A percentile compares a stretch with the other conserved stretches of the same genome.
Conservation (phyloP, 1,140 invertebrate genomes). For the Chrysopa pallens region DNA sequence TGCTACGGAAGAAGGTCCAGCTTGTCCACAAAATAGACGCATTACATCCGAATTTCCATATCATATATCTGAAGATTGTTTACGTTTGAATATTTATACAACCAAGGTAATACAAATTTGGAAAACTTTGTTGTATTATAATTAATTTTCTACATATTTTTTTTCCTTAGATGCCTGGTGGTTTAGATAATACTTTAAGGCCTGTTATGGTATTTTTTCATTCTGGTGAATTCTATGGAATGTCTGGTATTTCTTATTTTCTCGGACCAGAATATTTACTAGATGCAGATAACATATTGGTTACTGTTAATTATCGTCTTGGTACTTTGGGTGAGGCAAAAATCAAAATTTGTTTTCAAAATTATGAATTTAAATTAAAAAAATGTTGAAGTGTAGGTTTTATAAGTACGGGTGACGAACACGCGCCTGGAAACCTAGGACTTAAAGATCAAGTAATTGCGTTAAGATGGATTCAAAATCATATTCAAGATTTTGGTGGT, state of each 20-base stretch:
- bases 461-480: slow-evolving; percentile 50
- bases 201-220: slow-evolving; percentile 32
- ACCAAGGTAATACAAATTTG: slow-evolving; percentile 29
- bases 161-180: slow-evolving; percentile 20
- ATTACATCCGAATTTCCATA: neutral
- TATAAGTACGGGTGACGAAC: slow-evolving; percentile 39
- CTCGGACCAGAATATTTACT: slow-evolving; percentile 26
- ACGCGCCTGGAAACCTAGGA: slow-evolving; percentile 51
- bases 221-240: slow-evolving; percentile 20
- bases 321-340: slow-evolving; percentile 24
- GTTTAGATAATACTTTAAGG: slow-evolving; percentile 14
- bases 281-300: slow-evolving; percentile 30
- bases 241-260: slow-evolving; percentile 12
- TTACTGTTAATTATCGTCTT: slow-evolving; percentile 39
- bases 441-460: slow-evolving; percentile 57
- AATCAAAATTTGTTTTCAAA: neutral
- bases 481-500: slow-evolving; percentile 56
- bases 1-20: neutral
- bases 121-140: neutral
- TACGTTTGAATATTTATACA: slow-evolving; percentile 53
- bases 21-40: slow-evolving; percentile 14
- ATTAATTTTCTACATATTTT: neutral
- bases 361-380: neutral
- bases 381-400: neutral
- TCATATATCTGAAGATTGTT: slow-evolving; percentile 37